Base-by-base conservation (phyloP, 2,113 vertebrate genomes). In the Girardinichthys multiradiatus region DNA sequence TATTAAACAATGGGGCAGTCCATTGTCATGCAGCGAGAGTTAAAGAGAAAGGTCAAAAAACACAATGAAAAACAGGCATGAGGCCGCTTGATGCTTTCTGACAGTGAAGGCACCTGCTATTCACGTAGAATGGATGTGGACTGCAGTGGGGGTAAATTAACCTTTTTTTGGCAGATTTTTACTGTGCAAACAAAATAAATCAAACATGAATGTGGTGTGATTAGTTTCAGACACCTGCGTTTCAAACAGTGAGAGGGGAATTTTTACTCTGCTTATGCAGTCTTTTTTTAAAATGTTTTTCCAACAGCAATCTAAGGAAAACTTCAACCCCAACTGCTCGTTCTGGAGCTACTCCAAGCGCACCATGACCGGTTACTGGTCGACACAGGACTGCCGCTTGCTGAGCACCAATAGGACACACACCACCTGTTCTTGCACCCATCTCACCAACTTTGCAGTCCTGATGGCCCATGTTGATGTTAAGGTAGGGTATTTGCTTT, bases 401-500 rank as follows among this genome's bases (percentile, higher is more conserved):
- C 91, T 99, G 26, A 94, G 92, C 31, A 98, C 96, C 64, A 99
- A 99, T 90, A 94, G 95, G 86, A 98, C 97, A 0, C 98, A 99
- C 88, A 99, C 98, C 74, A 97, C 96, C 0, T 99, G 98, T 85
- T 98, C 98, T 82, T 99, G 98, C 79, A 99, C 98, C 39, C 98
- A 99, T 78, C 95, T 99, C 4, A 99, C 98, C 87, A 99, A 99
- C 81, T 99, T 99, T 58, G 98, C 98, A 0, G 97, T 99, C 27
- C 93, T 99, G 58, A 99, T 99, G 98, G 98, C 98, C n/a, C 98
- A 99, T 0, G 96, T 98, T 85, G 98, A 99, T 68, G 96, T 99
- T 35, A 97, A 98, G 97, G 98, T 99, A 95, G 71, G 80, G 1
- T 26, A 1, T 1, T 33, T 27, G 5, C 39, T 58, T 45, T 35